Base-by-base conservation (phyloP, 2,797 vertebrate genomes). In the Crenuchus spilurus region DNA sequence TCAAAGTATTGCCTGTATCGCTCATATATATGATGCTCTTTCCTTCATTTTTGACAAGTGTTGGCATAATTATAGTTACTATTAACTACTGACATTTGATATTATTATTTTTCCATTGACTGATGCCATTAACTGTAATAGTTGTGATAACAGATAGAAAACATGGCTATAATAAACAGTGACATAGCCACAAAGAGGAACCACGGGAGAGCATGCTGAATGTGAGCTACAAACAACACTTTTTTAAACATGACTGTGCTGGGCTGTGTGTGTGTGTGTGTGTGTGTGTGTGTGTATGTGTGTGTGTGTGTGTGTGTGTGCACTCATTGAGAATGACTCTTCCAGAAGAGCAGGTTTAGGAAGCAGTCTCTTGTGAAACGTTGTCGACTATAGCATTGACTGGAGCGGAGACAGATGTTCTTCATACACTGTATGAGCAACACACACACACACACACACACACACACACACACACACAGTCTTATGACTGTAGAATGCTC, bases 371-470 rank as follows among this genome's bases (percentile, higher is more conserved):
- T 67, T 70, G 75, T 72, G 72, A 80, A 55, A 65, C 41, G 10
- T 72, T 74, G 46, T 60, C 33, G 39, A 75, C 42, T 61, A 61
- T 33, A 66, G 16, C 57, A 61, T 46, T 9, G 63, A 80, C 54
- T 65, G 54, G 65, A 80, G 68, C 69, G 63, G 54, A 85, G 84
- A 89, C 91, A 91, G 87, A 91, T 91, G 88, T 89, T 89, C 81
- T 85, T 84, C 70, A 73, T 76, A 68, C 65, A 75, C 61, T 70
- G 39, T 57, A 62, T 77, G 57, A 63, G 39, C 28, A 30, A 33
- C 67, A 63, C 49, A 57, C 42, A 37, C 55, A 70, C 46, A 33
- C 35, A 33, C 67, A 63, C 49, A 57, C 42, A 37, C 55, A 70
- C 63, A 54, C 37, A 64, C 14, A 58, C 54, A 57, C 54, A 55